Base-by-base conservation (phyloP, 2,113 vertebrate genomes). In the Pedetes capensis region DNA sequence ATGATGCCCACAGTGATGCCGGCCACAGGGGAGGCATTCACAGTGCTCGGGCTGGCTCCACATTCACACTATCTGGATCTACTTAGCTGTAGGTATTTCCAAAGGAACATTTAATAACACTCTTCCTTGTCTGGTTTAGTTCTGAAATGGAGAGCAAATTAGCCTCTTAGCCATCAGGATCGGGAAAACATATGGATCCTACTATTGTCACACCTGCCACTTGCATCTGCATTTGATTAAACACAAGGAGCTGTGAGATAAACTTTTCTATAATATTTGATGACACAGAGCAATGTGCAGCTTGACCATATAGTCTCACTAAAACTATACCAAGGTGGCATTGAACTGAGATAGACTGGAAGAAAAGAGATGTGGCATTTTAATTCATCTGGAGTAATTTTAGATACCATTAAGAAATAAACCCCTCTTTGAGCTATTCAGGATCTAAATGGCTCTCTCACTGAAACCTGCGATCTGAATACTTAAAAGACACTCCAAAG, bases 81-180 rank as follows among this genome's bases (percentile, higher is more conserved):
- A 93, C 71, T 96, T 95, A 97, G 78, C 87, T 49, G 55, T 6
- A 96, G 75, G 87, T 93, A 94, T 92, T 97, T 96, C 83, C 76
- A 95, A 96, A 93, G 87, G 87, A 93, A 92, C 74, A 44, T 78
- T 87, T 81, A 89, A 83, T 95, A 95, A 83, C 87, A 93, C 63
- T 68, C 76, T 47, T 90, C 57, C 90, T 95, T 71, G 87, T 69
- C 95, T 90, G 84, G 95, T 32, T 93, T 75, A 74, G 71, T 88
- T 95, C 72, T 92, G 84, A 93, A 97, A 94, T 84, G 82, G 95
- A 95, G 95, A 95, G 93, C 87, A 93, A 96, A 96, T 95, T 87
- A 87, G 87, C 92, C 64, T 79, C 51, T 68, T 57, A 74, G 64
- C 29, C 84, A 94, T 81, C 76, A 76, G 66, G 76, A 94, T 64